Evolutionary conservation across 2,888 invertebrate genomes (phyloP).

Genomic region (Lomographa bimaculata): DNA sequence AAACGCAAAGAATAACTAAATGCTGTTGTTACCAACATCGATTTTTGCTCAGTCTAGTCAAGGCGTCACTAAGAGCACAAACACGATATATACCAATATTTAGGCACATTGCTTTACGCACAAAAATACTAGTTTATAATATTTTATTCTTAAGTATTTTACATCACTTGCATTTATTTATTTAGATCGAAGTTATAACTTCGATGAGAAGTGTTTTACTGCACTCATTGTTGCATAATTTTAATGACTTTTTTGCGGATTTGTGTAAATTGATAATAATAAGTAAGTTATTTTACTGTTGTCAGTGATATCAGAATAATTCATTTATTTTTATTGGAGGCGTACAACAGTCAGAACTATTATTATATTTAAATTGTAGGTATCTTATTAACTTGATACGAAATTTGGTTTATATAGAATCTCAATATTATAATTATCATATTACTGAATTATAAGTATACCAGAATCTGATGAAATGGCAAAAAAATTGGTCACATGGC

Average conservation of each 20-base stretch:
- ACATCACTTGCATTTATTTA: constrained; percentile 15
- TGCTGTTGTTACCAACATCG: too few relatives aligned
- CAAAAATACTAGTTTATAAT: constrained; percentile 6
- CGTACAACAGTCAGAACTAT: too few relatives aligned
- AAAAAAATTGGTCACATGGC: too few relatives aligned
- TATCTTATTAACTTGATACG: too few relatives aligned
- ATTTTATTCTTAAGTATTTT: constrained; percentile 7
- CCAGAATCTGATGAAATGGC: too few relatives aligned
- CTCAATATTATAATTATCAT: too few relatives aligned
- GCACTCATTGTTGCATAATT: constrained; percentile 13
- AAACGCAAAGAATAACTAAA: too few relatives aligned
- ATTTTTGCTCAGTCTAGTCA: constrained; percentile 18
- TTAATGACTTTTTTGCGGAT: constrained; percentile 4
- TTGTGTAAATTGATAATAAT: background rate
- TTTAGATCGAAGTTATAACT: constrained; percentile 5
- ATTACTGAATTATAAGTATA: too few relatives aligned
- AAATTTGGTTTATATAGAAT: too few relatives aligned
- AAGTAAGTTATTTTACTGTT: constrained; percentile 4
- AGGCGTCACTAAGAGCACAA: constrained; percentile 12
- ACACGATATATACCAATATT: background rate
- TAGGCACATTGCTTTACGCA: constrained; percentile 17
- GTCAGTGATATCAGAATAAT: too few relatives aligned
- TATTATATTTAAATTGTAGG: too few relatives aligned
- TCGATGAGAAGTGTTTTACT: constrained; percentile 15
- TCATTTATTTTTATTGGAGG: too few relatives aligned